Evolutionary conservation across 2,888 invertebrate genomes (phyloP).

Genomic region (Harpagoxenus sublaevis): DNA sequence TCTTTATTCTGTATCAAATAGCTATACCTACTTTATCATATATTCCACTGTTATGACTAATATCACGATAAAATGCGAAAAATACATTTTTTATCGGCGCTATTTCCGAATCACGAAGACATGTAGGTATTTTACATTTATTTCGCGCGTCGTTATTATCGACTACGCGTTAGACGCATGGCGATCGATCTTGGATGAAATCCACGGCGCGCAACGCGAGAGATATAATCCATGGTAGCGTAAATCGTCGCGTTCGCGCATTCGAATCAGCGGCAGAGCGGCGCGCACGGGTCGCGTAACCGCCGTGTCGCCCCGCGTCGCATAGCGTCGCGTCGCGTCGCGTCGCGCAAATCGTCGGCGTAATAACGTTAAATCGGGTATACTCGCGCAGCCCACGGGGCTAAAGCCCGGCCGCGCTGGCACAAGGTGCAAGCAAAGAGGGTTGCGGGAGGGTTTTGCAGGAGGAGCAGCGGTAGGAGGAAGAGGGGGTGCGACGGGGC

Average conservation of each 20-base stretch:
- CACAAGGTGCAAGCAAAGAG: slow-evolving; percentile 63
- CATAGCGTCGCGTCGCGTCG: slow-evolving; percentile 1
- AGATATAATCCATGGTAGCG: slow-evolving; percentile 27
- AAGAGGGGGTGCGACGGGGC: slow-evolving; percentile 41
- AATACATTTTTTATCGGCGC: not conserved
- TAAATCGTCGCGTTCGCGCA: slow-evolving; percentile 51
- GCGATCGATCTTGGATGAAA: slow-evolving; percentile 39
- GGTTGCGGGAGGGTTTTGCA: slow-evolving; percentile 36
- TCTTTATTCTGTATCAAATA: not conserved
- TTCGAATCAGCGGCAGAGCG: slow-evolving; percentile 43
- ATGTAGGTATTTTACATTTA: not conserved
- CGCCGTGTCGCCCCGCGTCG: slow-evolving; percentile 9
- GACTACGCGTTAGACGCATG: slow-evolving; percentile 28
- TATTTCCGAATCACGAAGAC: not conserved
- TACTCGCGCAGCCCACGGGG: slow-evolving; percentile 62
- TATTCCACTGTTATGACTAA: not conserved
- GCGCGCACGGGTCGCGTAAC: slow-evolving; percentile 34
- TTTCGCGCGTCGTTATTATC: slow-evolving; percentile 38
- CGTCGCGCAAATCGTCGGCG: slow-evolving; percentile 48
- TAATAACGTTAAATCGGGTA: slow-evolving; percentile 66
- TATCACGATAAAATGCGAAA: not conserved
- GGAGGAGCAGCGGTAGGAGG: slow-evolving; percentile 42
- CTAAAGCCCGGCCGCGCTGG: slow-evolving; percentile 49
- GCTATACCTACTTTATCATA: not conserved
- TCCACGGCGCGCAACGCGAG: slow-evolving; percentile 3